These are phyloP conservation scores for Oreotragus oreotragus DNA, from an alignment of 2,113 vertebrate species.

Conservation along the genomic window DNA sequence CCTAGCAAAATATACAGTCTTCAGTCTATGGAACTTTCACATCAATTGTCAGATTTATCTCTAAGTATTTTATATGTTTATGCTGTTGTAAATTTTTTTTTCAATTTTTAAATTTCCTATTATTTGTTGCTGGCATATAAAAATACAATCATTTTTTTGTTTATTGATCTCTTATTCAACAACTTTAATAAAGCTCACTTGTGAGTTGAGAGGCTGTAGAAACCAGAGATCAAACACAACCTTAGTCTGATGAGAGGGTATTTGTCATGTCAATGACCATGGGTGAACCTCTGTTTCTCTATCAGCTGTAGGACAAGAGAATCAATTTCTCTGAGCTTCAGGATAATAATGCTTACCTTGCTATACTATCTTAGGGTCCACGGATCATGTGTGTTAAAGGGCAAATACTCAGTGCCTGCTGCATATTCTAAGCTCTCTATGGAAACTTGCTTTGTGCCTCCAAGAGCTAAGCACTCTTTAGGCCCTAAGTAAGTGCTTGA, in stretches of 20 bases:
- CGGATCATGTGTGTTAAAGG: not conserved
- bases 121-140: not conserved
- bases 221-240: not conserved
- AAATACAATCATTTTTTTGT: not conserved
- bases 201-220: not conserved
- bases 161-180: not conserved
- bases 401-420: not conserved
- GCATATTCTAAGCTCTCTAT: not conserved
- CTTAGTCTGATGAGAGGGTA: not conserved
- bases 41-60: not conserved
- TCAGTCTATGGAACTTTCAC: not conserved
- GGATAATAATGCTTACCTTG: not conserved
- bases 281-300: not conserved
- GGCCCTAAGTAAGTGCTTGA: not conserved
- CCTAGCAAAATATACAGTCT: not conserved
- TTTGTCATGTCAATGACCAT: not conserved
- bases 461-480: not conserved
- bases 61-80: conserved; percentile 5
- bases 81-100: not conserved
- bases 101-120: not conserved
- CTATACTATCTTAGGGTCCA: not conserved
- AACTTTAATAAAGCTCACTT: not conserved
- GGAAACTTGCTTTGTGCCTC: not conserved
- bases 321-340: not conserved
- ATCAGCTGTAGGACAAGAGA: not conserved